These are phyloP conservation scores for Melangyna quadrimaculata DNA, from an alignment of 2,888 invertebrate species.

Conservation along the genomic window DNA sequence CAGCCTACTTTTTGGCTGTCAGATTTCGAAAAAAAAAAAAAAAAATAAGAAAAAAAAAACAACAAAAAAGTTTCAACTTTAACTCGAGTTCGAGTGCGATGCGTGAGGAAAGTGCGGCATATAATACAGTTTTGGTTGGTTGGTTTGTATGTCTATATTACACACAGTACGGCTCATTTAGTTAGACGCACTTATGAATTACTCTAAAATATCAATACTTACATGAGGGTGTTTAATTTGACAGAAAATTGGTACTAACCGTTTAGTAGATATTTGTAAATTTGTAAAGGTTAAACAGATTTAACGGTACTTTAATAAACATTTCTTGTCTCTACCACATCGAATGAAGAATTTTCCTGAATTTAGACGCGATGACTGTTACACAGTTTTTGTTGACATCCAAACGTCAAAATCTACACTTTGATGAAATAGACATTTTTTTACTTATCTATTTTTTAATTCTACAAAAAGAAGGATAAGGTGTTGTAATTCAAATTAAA, in stretches of 20 bases:
- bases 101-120: slow-evolving; percentile 55
- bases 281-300: not conserved
- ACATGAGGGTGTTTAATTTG: not conserved
- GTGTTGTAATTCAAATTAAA: too few species aligned
- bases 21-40: slow-evolving; percentile 56
- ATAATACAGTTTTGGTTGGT: not conserved
- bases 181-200: not conserved
- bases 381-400: too few species aligned
- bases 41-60: slow-evolving; percentile 4
- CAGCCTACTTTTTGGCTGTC: slow-evolving; percentile 61
- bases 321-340: not conserved
- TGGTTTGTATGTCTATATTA: not conserved
- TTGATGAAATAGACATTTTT: too few species aligned
- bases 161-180: not conserved
- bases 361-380: too few species aligned
- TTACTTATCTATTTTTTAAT: too few species aligned
- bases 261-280: not conserved
- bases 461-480: too few species aligned
- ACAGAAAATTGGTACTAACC: not conserved
- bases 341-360: too few species aligned
- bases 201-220: not conserved
- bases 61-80: slow-evolving; percentile 58
- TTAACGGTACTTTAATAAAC: not conserved
- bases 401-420: too few species aligned
- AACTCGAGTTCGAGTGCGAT: slow-evolving; percentile 34